Conservation (phyloP, 1,140 invertebrate species). For the Panagrolaimus sp. region DNA sequence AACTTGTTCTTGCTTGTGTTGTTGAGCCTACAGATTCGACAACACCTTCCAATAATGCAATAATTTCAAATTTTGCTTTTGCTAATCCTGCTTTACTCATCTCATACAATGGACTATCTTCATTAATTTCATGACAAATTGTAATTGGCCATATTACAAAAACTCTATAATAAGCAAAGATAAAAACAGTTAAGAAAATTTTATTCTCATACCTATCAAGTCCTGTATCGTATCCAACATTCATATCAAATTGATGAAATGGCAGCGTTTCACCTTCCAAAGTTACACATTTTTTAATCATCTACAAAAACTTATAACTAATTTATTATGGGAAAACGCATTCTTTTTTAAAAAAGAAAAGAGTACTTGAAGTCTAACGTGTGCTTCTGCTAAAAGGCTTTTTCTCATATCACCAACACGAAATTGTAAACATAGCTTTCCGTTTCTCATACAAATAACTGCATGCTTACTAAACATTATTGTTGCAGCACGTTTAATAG, state of each 20-base stretch:
- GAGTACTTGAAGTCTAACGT: constrained; percentile 50
- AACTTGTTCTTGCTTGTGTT: constrained; percentile 80
- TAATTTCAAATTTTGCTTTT: constrained; percentile 77
- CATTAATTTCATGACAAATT: constrained; percentile 62
- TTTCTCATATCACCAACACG: constrained; percentile 95
- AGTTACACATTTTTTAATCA: constrained; percentile 81
- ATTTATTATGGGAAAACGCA: neutral
- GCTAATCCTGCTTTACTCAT: constrained; percentile 43
- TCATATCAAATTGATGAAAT: constrained; percentile 76
- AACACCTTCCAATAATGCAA: constrained; percentile 83
- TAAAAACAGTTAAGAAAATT: too few relatives aligned
- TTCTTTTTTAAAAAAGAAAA: neutral
- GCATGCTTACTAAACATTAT: constrained; percentile 85
- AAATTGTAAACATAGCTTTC: constrained; percentile 84
- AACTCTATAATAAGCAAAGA: too few relatives aligned
- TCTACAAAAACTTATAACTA: constrained; percentile 65
- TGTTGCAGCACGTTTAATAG: constrained; percentile 87
- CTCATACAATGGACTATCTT: constrained; percentile 55
- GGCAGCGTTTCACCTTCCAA: constrained; percentile 78
- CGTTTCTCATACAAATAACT: constrained; percentile 75
- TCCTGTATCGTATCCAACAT: constrained; percentile 61
- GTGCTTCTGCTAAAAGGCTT: constrained; percentile 85
- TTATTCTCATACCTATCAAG: too few relatives aligned
- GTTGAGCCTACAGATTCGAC: constrained; percentile 84
- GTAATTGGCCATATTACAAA: constrained; percentile 63